These are phyloP conservation scores for Spermophilus dauricus DNA, from an alignment of 2,113 vertebrate species.

Conservation along the genomic window DNA sequence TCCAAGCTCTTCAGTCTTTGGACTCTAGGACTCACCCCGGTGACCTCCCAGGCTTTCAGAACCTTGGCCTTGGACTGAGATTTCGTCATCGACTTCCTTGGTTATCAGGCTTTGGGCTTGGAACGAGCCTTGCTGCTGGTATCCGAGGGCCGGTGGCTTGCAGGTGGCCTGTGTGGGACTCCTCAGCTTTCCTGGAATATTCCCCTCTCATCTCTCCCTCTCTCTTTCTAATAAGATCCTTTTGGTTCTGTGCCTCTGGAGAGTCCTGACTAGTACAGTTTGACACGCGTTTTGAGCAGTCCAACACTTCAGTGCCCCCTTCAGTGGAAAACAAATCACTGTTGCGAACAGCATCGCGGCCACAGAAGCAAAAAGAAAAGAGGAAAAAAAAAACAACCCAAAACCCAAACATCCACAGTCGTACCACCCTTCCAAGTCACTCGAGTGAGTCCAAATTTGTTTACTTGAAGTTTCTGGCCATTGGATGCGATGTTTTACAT, in stretches of 20 bases:
- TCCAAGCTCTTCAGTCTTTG: background rate
- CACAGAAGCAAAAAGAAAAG: slow-evolving; percentile 37
- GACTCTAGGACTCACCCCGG: background rate
- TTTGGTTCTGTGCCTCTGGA: background rate
- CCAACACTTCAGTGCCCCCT: background rate
- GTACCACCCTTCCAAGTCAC: background rate
- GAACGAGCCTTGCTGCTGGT: too few species aligned
- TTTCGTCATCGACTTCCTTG: background rate
- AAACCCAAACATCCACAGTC: background rate
- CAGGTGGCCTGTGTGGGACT: background rate
- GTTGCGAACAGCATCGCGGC: background rate
- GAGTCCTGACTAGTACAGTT: background rate
- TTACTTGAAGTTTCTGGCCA: slow-evolving; percentile 17
- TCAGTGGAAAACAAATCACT: background rate
- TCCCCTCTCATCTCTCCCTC: background rate
- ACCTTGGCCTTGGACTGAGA: background rate
- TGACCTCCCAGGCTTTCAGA: background rate
- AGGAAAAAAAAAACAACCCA: background rate
- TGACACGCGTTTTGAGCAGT: background rate
- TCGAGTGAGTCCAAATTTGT: background rate
- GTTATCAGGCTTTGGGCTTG: background rate
- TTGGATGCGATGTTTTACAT: background rate
- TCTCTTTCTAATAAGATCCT: background rate
- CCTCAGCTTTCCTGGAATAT: background rate
- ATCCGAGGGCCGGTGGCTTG: too few species aligned